These are phyloP conservation scores for Sardinella longiceps DNA, from an alignment of 2,797 vertebrate species.

Conservation along the genomic window DNA sequence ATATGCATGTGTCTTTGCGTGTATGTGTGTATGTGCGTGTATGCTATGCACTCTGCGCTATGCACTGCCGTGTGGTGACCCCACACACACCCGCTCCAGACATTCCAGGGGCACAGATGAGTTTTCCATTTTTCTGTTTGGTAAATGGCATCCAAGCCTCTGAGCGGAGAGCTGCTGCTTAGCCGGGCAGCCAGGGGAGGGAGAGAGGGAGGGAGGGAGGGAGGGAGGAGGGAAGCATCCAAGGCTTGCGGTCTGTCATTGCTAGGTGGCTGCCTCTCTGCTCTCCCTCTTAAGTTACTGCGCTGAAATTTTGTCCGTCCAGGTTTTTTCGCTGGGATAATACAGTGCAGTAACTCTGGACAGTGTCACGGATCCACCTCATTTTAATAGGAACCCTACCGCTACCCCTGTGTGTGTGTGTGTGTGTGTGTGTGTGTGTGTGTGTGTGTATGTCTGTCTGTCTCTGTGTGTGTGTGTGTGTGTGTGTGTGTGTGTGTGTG, in stretches of 20 bases:
- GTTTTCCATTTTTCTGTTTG: slow-evolving; percentile 49
- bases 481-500: too few relatives aligned
- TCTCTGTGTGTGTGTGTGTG: too few relatives aligned
- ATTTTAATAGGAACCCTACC: background rate
- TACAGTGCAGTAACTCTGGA: background rate
- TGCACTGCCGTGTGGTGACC: slow-evolving; percentile 33
- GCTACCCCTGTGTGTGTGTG: too few relatives aligned
- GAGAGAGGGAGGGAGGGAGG: too few relatives aligned
- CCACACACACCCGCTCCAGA: slow-evolving; percentile 46
- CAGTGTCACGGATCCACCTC: background rate
- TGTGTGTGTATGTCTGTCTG: too few relatives aligned
- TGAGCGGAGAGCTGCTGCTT: background rate
- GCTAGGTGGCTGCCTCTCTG: slow-evolving; percentile 7
- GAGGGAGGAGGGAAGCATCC: background rate
- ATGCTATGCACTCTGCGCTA: background rate
- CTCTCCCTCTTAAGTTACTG: slow-evolving; percentile 17
- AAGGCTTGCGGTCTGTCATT: slow-evolving; percentile 22
- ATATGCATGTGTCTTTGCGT: too few relatives aligned
- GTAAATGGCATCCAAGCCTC: slow-evolving; percentile 52
- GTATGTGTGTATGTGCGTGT: too few relatives aligned
- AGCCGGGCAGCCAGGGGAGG: background rate
- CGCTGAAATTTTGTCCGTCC: background rate
- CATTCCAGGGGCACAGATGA: slow-evolving; percentile 47
- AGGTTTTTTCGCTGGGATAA: slow-evolving; percentile 9
- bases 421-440: too few relatives aligned